A percentile compares a stretch with the other conserved stretches of the same genome.
Conservation (phyloP, 2,113 vertebrate species). For the Pelusios castaneus region DNA sequence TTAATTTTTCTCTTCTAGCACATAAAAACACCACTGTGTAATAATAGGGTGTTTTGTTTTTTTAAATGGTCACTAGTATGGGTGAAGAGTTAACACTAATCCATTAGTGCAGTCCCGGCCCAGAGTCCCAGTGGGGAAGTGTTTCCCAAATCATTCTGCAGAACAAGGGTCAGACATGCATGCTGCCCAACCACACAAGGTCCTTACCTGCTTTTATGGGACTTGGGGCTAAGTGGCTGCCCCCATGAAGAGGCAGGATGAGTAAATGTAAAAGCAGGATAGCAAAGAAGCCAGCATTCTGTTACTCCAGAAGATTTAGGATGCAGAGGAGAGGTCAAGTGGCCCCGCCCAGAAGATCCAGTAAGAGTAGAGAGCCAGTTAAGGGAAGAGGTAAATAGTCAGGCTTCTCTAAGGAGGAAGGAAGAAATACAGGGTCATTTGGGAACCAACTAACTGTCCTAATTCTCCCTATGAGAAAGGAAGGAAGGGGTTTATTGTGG, state of each 20-base stretch:
- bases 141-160: conserved; percentile 19
- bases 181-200: conserved; percentile 54
- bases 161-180: conserved; percentile 5
- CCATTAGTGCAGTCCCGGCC: conserved; percentile 50
- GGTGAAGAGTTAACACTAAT: conserved; percentile 65
- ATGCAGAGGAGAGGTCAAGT: background rate
- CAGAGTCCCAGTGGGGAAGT: conserved; percentile 60
- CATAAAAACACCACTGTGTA: conserved; percentile 68
- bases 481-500: accelerated
- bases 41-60: conserved; percentile 70
- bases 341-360: background rate
- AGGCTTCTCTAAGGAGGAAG: background rate
- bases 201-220: background rate
- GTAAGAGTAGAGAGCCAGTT: background rate
- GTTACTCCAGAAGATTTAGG: background rate
- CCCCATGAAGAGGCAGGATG: background rate
- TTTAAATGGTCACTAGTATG: conserved; percentile 61
- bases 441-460: background rate
- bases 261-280: conserved; percentile 1
- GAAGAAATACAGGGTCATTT: background rate
- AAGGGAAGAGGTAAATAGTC: background rate
- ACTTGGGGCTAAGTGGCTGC: conserved; percentile 23
- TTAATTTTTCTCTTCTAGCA: conserved; percentile 29
- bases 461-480: background rate
- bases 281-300: background rate